A percentile compares a stretch with the other conserved stretches of the same genome.
These are phyloP conservation scores for Vanessa atalanta DNA, from an alignment of 1,140 invertebrate genomes.

Conservation along the genomic window DNA sequence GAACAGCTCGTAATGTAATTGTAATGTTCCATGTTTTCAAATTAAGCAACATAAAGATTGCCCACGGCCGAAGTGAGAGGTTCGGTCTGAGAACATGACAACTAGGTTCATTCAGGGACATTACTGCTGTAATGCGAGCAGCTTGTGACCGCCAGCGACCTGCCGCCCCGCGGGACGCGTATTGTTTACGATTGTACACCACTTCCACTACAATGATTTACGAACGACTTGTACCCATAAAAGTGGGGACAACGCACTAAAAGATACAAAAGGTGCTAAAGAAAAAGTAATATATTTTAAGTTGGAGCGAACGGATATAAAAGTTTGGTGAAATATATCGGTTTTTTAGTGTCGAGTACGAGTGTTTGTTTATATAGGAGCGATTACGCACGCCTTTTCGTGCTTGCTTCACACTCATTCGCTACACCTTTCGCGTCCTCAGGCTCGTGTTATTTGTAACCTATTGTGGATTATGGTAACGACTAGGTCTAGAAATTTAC, in stretches of 20 bases:
- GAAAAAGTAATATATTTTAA: slow-evolving; percentile 79
- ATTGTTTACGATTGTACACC: slow-evolving; percentile 74
- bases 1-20: too few species aligned
- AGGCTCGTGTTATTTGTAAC: slow-evolving; percentile 18
- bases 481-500: background rate
- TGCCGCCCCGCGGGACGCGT: slow-evolving; percentile 56
- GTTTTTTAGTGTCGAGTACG: slow-evolving; percentile 69
- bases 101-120: slow-evolving; percentile 5
- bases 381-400: slow-evolving; percentile 70
- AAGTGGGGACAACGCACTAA: slow-evolving; percentile 76
- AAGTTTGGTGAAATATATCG: slow-evolving; percentile 79
- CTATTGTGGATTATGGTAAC: background rate
- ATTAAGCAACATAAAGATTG: background rate
- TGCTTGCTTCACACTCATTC: slow-evolving; percentile 47
- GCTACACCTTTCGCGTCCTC: slow-evolving; percentile 49
- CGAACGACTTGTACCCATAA: slow-evolving; percentile 73
- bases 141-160: slow-evolving; percentile 34
- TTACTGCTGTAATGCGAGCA: slow-evolving; percentile 28
- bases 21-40: too few species aligned
- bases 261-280: slow-evolving; percentile 81
- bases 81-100: slow-evolving; percentile 5
- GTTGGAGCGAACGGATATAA: slow-evolving; percentile 75
- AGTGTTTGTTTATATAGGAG: slow-evolving; percentile 73
- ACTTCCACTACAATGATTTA: slow-evolving; percentile 80
- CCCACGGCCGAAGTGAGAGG: background rate